These are phyloP conservation scores for Battus philenor DNA, from an alignment of 1,140 invertebrate genomes.

Conservation along the genomic window DNA sequence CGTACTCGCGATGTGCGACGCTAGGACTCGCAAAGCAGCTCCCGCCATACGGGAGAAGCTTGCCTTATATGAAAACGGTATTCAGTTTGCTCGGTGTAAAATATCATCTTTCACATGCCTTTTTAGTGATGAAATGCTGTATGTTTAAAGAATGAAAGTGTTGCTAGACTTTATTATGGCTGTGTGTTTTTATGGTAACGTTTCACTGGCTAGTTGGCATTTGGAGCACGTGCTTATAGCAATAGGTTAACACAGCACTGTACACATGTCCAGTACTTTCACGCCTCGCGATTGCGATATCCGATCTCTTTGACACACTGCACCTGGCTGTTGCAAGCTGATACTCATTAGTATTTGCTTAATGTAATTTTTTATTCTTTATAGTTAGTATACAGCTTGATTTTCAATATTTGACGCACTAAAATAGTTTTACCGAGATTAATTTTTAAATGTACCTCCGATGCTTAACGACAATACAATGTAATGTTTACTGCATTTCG, in stretches of 20 bases:
- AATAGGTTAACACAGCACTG: constrained; percentile 51
- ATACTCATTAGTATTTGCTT: constrained; percentile 53
- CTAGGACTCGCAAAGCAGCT: constrained; percentile 49
- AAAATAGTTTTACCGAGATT: too few relatives aligned
- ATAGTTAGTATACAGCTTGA: too few relatives aligned
- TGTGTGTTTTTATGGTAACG: too few relatives aligned
- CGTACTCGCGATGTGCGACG: constrained; percentile 59
- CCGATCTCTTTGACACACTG: constrained; percentile 52
- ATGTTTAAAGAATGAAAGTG: constrained; percentile 37
- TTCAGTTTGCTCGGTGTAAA: constrained; percentile 16
- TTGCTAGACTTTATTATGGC: constrained; percentile 23
- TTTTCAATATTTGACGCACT: too few relatives aligned
- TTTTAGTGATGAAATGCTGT: not conserved
- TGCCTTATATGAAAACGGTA: constrained; percentile 69
- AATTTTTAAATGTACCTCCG: too few relatives aligned
- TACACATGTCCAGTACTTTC: constrained; percentile 59
- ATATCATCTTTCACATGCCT: constrained; percentile 9
- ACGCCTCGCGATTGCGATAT: constrained; percentile 52
- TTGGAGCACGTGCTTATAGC: constrained; percentile 56
- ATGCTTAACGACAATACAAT: too few relatives aligned
- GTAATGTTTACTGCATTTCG: too few relatives aligned
- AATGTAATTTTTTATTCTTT: too few relatives aligned
- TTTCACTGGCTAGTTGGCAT: constrained; percentile 65
- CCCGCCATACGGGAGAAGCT: constrained; percentile 67
- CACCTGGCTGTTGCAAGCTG: constrained; percentile 31